phyloP scores from a whole-genome alignment of 2,113 vertebrate genomes.

The Penelope pileata region DNA sequence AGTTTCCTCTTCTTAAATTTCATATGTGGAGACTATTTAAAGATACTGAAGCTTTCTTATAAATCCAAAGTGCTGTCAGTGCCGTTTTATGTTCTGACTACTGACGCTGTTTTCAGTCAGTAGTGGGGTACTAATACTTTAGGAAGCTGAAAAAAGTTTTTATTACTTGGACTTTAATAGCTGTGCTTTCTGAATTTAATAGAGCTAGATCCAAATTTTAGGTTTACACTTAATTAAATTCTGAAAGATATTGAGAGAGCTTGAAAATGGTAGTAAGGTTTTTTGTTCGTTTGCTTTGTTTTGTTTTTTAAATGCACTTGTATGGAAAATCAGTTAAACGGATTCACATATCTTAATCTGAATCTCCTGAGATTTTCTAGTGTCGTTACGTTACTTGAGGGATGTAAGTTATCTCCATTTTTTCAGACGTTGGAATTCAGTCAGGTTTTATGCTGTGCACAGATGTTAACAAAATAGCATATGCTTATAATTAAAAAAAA shows the following conservation, averaged over 20 bases:
- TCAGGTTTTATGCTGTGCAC: conserved; percentile 56
- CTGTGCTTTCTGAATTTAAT: conserved; percentile 73
- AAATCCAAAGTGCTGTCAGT: conserved; percentile 52
- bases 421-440: conserved; percentile 59
- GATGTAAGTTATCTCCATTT: conserved; percentile 61
- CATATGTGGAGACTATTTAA: conserved; percentile 53
- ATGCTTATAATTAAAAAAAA: conserved; percentile 80
- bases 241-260: not conserved
- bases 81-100: conserved; percentile 40
- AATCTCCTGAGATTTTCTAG: conserved; percentile 35
- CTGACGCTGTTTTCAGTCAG: conserved; percentile 33
- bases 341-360: not conserved
- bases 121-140: conserved; percentile 25
- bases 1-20: conserved; percentile 67
- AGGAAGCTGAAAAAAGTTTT: conserved; percentile 54
- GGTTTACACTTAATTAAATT: conserved; percentile 57
- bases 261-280: not conserved
- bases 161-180: conserved; percentile 72
- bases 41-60: conserved; percentile 43
- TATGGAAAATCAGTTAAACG: conserved; percentile 34
- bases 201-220: conserved; percentile 44
- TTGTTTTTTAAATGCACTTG: not conserved
- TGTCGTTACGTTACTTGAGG: conserved; percentile 41
- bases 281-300: not conserved
- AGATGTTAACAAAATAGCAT: conserved; percentile 76